Evolutionary conservation across 2,797 vertebrate species (phyloP).

Genomic region (Ceryle rudis): DNA sequence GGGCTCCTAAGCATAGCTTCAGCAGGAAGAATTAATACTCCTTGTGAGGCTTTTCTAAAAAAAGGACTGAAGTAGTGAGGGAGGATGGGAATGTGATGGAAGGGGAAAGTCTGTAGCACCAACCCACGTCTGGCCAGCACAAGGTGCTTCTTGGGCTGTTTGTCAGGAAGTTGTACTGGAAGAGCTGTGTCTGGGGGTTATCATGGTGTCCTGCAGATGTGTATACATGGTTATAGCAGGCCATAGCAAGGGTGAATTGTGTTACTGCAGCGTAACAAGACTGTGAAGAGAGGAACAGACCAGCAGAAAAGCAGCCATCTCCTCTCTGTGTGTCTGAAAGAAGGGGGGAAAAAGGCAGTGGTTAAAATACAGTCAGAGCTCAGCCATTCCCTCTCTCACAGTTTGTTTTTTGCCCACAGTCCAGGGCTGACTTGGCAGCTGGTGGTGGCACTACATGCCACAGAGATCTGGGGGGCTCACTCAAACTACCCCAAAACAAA

Average conservation of each 20-base stretch:
- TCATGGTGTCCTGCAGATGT: neutral
- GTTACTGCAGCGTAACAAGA: neutral
- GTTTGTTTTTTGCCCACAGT: rapidly evolving
- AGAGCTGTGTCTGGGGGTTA: neutral
- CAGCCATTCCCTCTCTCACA: rapidly evolving
- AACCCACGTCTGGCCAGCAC: rapidly evolving
- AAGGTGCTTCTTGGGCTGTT: neutral
- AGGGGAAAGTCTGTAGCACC: neutral
- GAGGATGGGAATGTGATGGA: neutral
- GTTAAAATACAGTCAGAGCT: neutral
- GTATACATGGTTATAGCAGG: neutral
- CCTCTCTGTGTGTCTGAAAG: neutral
- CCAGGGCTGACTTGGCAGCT: neutral
- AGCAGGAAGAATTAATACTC: neutral
- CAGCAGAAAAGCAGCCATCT: neutral
- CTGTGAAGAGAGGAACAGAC: neutral
- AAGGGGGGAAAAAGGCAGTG: neutral
- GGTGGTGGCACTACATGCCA: rapidly evolving
- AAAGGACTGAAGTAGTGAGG: neutral
- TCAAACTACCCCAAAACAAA: neutral
- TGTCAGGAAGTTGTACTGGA: neutral
- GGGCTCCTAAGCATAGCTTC: neutral
- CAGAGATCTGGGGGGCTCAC: neutral
- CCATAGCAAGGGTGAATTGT: neutral
- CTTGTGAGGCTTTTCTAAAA: neutral